Conservation (phyloP, 2,797 vertebrate genomes). For the Coregonus suidteri region DNA sequence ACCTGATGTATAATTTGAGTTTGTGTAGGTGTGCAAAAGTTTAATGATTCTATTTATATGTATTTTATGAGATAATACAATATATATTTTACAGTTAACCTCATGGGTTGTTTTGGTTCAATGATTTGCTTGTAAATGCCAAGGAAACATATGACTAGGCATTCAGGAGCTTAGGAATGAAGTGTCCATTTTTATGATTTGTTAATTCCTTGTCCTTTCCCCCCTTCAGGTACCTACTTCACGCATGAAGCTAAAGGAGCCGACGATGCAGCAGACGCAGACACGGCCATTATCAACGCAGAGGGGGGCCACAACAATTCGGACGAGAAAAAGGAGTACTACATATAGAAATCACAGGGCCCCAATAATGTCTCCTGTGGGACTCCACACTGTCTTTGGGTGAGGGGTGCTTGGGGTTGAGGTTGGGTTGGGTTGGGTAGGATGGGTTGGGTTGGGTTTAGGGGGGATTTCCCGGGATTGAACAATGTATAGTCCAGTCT, state of each 20-base stretch:
- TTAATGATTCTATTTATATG: too few species aligned
- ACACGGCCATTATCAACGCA: constrained; percentile 98
- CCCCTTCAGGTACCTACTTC: constrained; percentile 92
- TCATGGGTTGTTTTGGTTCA: neutral
- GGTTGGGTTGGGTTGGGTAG: constrained; percentile 37
- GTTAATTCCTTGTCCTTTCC: neutral
- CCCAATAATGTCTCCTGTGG: constrained; percentile 70
- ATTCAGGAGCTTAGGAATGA: neutral
- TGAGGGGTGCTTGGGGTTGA: constrained; percentile 28
- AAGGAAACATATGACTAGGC: neutral
- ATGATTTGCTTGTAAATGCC: constrained; percentile 22
- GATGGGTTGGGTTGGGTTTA: constrained; percentile 35
- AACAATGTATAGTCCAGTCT: constrained; percentile 76
- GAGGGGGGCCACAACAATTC: constrained; percentile 99
- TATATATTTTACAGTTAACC: neutral
- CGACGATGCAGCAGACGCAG: constrained; percentile 95
- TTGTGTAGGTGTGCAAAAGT: too few species aligned
- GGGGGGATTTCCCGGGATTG: constrained; percentile 69
- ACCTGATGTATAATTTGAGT: neutral
- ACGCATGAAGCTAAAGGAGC: constrained; percentile 99
- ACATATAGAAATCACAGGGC: constrained; percentile 86
- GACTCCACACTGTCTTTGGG: constrained; percentile 58
- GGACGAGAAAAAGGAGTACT: constrained; percentile 99
- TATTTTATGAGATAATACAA: too few species aligned
- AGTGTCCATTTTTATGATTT: neutral